Evolutionary conservation across 37 sponge, comb jelly and placozoan species (phyloP).

Genomic region (Axinella damicornis): DNA sequence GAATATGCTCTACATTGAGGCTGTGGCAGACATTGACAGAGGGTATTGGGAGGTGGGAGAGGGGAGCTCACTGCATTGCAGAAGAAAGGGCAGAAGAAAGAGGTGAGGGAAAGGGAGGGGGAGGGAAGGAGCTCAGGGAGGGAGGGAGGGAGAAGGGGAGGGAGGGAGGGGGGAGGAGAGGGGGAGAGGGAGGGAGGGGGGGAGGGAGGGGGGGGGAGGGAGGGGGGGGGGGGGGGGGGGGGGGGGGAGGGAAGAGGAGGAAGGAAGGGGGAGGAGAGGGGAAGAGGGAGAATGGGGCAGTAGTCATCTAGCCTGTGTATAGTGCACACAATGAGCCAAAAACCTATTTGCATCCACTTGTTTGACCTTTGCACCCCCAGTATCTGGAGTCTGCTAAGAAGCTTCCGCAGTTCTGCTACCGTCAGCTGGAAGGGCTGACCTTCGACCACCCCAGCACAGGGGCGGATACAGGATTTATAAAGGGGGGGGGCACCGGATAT

Average conservation of each 20-base stretch:
- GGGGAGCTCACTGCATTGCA: constrained; percentile 15
- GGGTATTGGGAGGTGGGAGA: constrained; percentile 8
- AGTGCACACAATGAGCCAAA: not conserved
- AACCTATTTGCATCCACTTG: not conserved
- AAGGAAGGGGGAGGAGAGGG: not conserved
- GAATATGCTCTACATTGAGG: constrained; percentile 66
- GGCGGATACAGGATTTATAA: too few relatives aligned
- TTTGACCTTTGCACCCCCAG: constrained; percentile 12
- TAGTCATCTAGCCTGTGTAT: not conserved
- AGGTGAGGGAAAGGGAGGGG: constrained; percentile 25
- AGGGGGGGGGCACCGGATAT: too few relatives aligned
- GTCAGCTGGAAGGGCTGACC: constrained; percentile 30
- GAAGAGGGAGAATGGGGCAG: not conserved
- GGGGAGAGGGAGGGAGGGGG: constrained; percentile 69
- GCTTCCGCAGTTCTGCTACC: constrained; percentile 38
- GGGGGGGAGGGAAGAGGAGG: not conserved
- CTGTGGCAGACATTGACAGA: not conserved
- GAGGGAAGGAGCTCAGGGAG: not conserved
- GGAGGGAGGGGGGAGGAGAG: not conserved
- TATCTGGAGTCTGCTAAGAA: constrained; percentile 32
- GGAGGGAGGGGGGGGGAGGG: not conserved
- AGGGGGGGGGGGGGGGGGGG: constrained; percentile 21
- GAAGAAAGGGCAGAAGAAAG: constrained; percentile 59
- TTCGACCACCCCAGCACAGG: constrained; percentile 40
- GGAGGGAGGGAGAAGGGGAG: not conserved